Base-by-base conservation (phyloP, 1,140 invertebrate species). In the Platyscapa corneri region DNA sequence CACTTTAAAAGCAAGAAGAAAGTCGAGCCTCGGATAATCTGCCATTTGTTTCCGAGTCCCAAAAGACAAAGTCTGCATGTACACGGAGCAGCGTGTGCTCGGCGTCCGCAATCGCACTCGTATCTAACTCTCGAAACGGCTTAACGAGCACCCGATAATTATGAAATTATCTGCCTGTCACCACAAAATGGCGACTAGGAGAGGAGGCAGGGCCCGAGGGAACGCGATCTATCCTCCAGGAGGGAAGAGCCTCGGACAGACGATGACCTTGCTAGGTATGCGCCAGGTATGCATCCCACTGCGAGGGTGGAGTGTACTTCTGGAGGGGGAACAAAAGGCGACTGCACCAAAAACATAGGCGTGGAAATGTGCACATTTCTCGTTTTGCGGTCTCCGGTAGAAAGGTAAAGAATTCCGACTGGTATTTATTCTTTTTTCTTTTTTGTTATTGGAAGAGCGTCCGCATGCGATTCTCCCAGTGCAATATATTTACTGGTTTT, bases 141-240 rank as follows among this genome's bases (percentile, higher is more conserved):
- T 32, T 78, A 84, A 77, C 74, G 64, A 84, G 32, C 32, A 16
- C 56, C 27, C 23, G 32, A 65, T 60, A 37, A 84, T 77, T 67
- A 84, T n/a, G 75, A 78, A 84, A 84, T 78, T 78, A 84, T 84
- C 75, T 53, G 42, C 6, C 42, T 30, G 18, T 30, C 49, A 37
- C 72, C 39, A 39, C 56, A 37, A 64, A 76, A 65, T 27, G 10
- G 53, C 5, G 56, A 5, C 23, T 27, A 27, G 20, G 56, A 23
- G 3, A 60, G 10, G 56, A 10, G 14, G 20, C 20, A 23, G 27
- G 1, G 2, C 56, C 10, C 23, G 23, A 60, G 56, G 27, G 56
- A 60, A 16, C 3, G 5, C 42, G 42, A 18, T 14, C 49, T 53
- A 18, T 18, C 16, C 8, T 10, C 1, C 7, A 53, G 2, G 16